Percentiles rank a stretch among this genome's conserved stretches.
Conservation (phyloP, 1,140 invertebrate genomes). For the Tetramorium parvispinum region DNA sequence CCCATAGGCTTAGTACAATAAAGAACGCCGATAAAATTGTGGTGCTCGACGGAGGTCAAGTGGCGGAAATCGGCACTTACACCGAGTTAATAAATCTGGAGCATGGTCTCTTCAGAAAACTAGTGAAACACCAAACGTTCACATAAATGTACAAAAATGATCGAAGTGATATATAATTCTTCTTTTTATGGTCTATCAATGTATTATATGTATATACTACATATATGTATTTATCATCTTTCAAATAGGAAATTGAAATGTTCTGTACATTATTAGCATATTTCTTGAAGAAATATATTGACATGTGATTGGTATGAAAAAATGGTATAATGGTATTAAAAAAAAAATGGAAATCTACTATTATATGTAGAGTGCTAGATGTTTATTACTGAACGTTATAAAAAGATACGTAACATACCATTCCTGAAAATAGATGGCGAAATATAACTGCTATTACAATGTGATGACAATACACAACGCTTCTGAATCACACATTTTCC, state of each 20-base stretch:
- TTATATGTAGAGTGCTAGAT: not conserved
- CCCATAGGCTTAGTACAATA: constrained; percentile 96
- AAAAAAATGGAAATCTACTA: not conserved
- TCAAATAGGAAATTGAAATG: constrained; percentile 17
- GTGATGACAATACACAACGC: not conserved
- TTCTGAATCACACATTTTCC: not conserved
- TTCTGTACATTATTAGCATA: constrained; percentile 50
- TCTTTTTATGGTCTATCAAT: not conserved
- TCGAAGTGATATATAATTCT: not conserved
- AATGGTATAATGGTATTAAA: too few species aligned
- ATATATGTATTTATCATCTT: constrained; percentile 42
- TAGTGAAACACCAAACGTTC: constrained; percentile 90
- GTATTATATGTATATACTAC: constrained; percentile 49
- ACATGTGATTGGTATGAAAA: not conserved
- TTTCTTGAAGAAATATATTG: constrained; percentile 39
- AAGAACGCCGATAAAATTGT: constrained; percentile 96
- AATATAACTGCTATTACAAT: constrained; percentile 8
- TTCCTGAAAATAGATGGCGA: constrained; percentile 6
- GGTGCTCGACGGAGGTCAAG: constrained; percentile 92
- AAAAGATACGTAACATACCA: constrained; percentile 23
- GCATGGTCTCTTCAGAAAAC: constrained; percentile 88
- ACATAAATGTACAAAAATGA: constrained; percentile 30
- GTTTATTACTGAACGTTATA: constrained; percentile 27
- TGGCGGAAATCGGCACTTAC: constrained; percentile 95
- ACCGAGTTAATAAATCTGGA: constrained; percentile 87